phyloP scores from a whole-genome alignment of 2,113 vertebrate genomes.

The Talpa occidentalis region DNA sequence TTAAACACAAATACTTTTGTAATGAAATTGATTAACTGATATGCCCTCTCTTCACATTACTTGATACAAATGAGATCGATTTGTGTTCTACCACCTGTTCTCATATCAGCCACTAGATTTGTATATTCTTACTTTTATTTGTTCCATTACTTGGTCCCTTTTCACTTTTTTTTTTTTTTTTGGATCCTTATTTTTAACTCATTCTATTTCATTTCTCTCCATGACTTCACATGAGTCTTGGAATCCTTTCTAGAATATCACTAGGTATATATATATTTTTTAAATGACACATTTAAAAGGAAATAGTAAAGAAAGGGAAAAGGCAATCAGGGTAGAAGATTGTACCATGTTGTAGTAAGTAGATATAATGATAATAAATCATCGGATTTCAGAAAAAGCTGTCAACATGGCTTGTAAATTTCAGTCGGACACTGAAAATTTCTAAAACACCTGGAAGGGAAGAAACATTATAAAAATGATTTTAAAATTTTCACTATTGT shows the following conservation, averaged over 20 bases:
- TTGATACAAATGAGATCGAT: neutral
- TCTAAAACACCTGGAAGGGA: neutral
- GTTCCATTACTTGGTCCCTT: neutral
- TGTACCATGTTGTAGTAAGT: neutral
- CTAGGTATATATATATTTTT: neutral
- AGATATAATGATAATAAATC: neutral
- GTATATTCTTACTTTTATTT: neutral
- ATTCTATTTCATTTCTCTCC: neutral
- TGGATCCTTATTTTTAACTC: neutral
- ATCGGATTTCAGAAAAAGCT: neutral
- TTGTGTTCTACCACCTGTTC: neutral
- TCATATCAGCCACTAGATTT: fast-evolving
- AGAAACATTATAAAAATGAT: neutral
- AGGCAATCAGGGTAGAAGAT: too few species aligned
- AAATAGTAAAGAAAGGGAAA: too few species aligned
- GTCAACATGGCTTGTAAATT: neutral
- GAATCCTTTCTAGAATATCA: neutral
- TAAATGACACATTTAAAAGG: neutral
- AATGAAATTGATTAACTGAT: neutral
- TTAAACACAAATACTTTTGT: neutral
- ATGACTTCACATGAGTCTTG: neutral
- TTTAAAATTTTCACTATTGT: neutral
- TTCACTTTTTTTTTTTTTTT: neutral
- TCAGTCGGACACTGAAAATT: neutral
- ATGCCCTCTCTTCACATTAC: neutral